These are phyloP conservation scores for Mactra quadrangularis DNA, from an alignment of 1,140 invertebrate genomes.

Conservation along the genomic window DNA sequence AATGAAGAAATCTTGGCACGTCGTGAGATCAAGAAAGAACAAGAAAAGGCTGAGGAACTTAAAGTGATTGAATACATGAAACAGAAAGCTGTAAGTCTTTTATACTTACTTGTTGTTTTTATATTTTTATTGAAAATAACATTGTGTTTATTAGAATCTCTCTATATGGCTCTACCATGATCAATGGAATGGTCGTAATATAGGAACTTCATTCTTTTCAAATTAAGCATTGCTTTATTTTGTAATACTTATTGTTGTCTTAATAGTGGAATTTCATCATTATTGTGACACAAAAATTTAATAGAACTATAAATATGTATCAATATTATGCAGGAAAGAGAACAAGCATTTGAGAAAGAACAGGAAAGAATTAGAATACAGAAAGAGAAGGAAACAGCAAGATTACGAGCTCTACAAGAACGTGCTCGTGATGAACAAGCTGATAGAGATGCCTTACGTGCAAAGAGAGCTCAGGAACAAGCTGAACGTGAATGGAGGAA, in stretches of 20 bases:
- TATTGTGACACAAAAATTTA: too few species aligned
- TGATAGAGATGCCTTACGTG: slow-evolving; percentile 82
- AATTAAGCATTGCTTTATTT: too few species aligned
- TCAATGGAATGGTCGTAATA: too few species aligned
- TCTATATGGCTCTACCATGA: too few species aligned
- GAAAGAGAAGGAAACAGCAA: slow-evolving; percentile 83
- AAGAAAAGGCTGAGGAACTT: slow-evolving; percentile 81
- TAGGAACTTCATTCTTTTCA: too few species aligned
- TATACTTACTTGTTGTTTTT: neutral
- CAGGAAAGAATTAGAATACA: slow-evolving; percentile 82
- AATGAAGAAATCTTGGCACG: slow-evolving; percentile 81
- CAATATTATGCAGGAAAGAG: slow-evolving; percentile 79
- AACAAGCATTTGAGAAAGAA: slow-evolving; percentile 82
- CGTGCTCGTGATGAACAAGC: slow-evolving; percentile 83
- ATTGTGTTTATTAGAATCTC: too few species aligned
- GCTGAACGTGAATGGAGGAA: slow-evolving; percentile 83
- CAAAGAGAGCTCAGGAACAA: slow-evolving; percentile 83
- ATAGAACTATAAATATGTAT: too few species aligned
- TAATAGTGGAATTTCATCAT: too few species aligned
- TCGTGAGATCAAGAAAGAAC: slow-evolving; percentile 78
- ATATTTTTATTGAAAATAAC: too few species aligned
- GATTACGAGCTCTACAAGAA: slow-evolving; percentile 82
- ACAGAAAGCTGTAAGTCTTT: slow-evolving; percentile 82
- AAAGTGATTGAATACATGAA: slow-evolving; percentile 83
- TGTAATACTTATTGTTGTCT: too few species aligned